Evolutionary conservation across 2,888 invertebrate genomes (phyloP).

Genomic region (Drosophila austrosaltans): DNA sequence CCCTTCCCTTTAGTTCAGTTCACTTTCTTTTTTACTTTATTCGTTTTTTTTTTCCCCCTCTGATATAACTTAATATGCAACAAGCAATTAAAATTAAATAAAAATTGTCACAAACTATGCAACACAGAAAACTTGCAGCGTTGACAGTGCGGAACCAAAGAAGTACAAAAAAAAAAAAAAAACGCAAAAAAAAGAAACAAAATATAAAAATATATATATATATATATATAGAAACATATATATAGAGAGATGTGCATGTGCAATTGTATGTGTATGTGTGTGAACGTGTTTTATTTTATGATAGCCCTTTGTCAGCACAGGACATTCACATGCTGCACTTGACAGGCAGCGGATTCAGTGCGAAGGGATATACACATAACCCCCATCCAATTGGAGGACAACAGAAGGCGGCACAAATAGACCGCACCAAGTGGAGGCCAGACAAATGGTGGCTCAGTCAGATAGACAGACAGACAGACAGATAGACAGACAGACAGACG

Average conservation of each 20-base stretch:
- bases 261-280: constrained; percentile 46
- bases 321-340: constrained; percentile 54
- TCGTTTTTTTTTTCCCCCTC: constrained; percentile 46
- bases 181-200: constrained; percentile 29
- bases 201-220: constrained; percentile 48
- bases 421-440: constrained; percentile 63
- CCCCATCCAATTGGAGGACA: constrained; percentile 13
- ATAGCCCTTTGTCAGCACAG: constrained; percentile 72
- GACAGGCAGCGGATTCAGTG: constrained; percentile 56
- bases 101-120: constrained; percentile 70
- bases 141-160: constrained; percentile 41
- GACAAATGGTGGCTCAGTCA: constrained; percentile 39
- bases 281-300: constrained; percentile 75
- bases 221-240: constrained; percentile 48
- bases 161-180: constrained; percentile 17
- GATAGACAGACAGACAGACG: constrained; percentile 27
- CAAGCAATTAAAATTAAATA: constrained; percentile 75
- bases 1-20: background rate
- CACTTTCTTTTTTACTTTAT: background rate
- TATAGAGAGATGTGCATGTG: constrained; percentile 11
- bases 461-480: constrained; percentile 45
- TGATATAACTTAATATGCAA: constrained; percentile 70
- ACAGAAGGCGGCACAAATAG: constrained; percentile 63
- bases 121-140: constrained; percentile 41
- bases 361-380: constrained; percentile 13